phyloP scores from a whole-genome alignment of 2,888 invertebrate species.

The Lycia hirtaria region DNA sequence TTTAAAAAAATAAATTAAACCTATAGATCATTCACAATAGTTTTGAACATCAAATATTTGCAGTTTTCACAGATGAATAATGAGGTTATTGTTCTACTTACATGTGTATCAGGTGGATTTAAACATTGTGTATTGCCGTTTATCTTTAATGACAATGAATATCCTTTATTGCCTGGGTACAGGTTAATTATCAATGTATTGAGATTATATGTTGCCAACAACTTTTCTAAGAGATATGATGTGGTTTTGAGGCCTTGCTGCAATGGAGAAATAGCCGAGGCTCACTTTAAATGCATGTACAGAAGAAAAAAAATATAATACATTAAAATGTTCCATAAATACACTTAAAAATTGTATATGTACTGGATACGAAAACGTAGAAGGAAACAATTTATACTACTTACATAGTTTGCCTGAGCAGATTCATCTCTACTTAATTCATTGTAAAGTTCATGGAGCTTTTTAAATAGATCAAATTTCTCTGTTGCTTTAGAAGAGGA shows the following conservation, averaged over 20 bases:
- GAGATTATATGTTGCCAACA: slow-evolving; percentile 93
- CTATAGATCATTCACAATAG: no score
- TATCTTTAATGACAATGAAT: slow-evolving; percentile 89
- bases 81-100: slow-evolving; percentile 53
- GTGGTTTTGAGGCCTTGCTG: slow-evolving; percentile 87
- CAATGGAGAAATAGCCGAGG: slow-evolving; percentile 47
- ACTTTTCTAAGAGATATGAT: slow-evolving; percentile 92
- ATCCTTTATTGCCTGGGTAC: slow-evolving; percentile 96
- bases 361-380: background rate
- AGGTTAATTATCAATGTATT: slow-evolving; percentile 96
- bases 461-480: slow-evolving; percentile 82
- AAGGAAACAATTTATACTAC: slow-evolving; percentile 44
- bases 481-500: slow-evolving; percentile 68
- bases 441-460: slow-evolving; percentile 79
- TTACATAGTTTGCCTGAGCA: slow-evolving; percentile 77
- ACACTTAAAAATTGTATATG: slow-evolving; percentile 1
- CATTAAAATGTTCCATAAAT: background rate
- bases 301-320: background rate
- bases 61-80: slow-evolving; percentile 8
- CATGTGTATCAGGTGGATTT: slow-evolving; percentile 75
- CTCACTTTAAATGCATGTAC: slow-evolving; percentile 6
- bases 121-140: slow-evolving; percentile 83
- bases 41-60: background rate
- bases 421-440: slow-evolving; percentile 79
- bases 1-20: no score